Base-by-base conservation (phyloP, 2,797 vertebrate genomes). In the Vireo griseus region DNA sequence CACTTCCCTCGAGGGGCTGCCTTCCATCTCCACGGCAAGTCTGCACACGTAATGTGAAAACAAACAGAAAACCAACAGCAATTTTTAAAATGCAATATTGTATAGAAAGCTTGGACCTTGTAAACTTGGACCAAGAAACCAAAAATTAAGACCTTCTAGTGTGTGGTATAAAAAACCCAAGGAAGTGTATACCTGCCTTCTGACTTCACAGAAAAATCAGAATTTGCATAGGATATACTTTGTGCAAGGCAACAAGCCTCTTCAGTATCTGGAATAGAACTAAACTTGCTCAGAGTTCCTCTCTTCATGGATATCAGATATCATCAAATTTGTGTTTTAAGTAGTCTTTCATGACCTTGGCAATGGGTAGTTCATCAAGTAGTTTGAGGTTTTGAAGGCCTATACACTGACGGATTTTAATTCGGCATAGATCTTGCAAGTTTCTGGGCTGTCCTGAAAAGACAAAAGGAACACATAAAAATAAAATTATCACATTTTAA, bases 321-420 rank as follows among this genome's bases (percentile, higher is more conserved):
- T 97, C 98, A 97, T 99, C 99, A 96, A 99, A 99, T 98, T 99
- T 99, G 97, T 99, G 99, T 98, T 99, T 99, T 98, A 99, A 98
- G 98, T 99, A 99, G 98, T 99, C 99, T 98, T 99, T 99, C 98
- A 99, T 99, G 96, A 99, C 99, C 98, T 99, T 99, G 96, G 99
- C 99, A 93, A 99, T 99, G 21, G 99, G 99, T 80, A 99, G 98
- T 96, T 99, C 99, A 90, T 99, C 99, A 98, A 99, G 97, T 92
- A 99, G 98, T 96, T 98, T 99, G 96, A 99, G 98, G 97, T 99
- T 99, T 95, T 99, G 99, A 96, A 99, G 99, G 97, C 99, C 99
- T 96, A 99, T 99, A 98, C 99, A 99, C 61, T 99, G 99, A 78
- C 99, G 99, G 96, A 99, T 99, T 97, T 99, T 98, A 98, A 99